Base-by-base conservation (phyloP, 2,888 invertebrate genomes). In the Tachina lurida region DNA sequence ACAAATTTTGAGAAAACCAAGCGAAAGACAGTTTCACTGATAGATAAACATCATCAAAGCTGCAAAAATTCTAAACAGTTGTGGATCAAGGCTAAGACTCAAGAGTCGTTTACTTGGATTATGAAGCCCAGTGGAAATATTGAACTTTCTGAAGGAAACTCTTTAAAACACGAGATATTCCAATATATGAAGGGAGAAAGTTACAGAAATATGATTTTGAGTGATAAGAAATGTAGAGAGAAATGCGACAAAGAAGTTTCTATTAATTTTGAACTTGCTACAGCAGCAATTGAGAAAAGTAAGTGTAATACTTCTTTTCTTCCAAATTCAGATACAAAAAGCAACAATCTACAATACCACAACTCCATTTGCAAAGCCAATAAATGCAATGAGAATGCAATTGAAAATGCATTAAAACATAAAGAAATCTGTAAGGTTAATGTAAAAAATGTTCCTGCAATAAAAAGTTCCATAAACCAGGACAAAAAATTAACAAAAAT, bases 41-140 rank as follows among this genome's bases (percentile, higher is more conserved):
- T 84, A 41, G 60, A 73, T 1, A 79, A 82, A 77, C 70, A 86
- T 76, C 75, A 84, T 19, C 45, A 71, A 17, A 67, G 78, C 22
- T 86, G 68, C 43, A 79, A 39, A 45, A 79, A 68, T 19, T 74
- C 73, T 0, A 77, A 74, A 58, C 15, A 17, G 2, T 75, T 56
- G 68, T 65, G 63, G 65, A 10, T 8, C 3, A 77, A 17, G 74
- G 2, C 41, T 7, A 80, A 62, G 15, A 7, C 13, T 3, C n/a
- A 54, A 13, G 47, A 81, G 1, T 62, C 85, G 7, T 31, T 84
- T 10, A 58, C 17, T 2, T 87, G 87, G 87, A 49, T 84, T 12
- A 62, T 84, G 84, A 77, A 80, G 15, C 87, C 87, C 0, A 10
- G n/a, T 3, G 43, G 12, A 39, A 62, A 56, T 17, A 19, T 84